Percentiles rank a stretch among this genome's conserved stretches.
Conservation (phyloP, 2,797 vertebrate species). For the Phrynocephalus forsythii region DNA sequence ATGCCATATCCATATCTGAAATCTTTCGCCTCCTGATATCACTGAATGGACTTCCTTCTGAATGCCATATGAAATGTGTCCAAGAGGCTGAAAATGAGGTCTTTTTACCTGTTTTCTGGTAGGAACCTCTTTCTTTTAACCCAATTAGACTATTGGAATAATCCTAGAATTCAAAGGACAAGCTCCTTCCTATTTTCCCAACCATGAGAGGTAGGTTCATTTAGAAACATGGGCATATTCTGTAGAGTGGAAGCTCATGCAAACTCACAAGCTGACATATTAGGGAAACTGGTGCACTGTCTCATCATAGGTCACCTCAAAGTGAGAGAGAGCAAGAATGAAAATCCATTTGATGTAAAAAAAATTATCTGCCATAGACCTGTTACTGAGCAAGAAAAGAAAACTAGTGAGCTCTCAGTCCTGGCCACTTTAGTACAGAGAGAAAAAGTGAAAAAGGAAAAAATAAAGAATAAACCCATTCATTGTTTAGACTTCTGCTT, state of each 20-base stretch:
- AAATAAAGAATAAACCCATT: constrained; percentile 13
- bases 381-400: constrained; percentile 67
- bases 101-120: not conserved
- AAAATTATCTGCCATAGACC: constrained; percentile 70
- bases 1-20: not conserved
- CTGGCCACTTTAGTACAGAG: constrained; percentile 66
- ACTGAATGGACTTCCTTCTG: not conserved
- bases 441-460: constrained; percentile 20
- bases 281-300: no score
- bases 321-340: no score
- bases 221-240: not conserved
- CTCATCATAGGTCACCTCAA: no score
- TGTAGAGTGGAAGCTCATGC: not conserved
- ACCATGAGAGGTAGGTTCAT: not conserved
- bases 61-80: not conserved
- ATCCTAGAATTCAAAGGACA: constrained; percentile 4
- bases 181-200: not conserved
- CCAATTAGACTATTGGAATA: not conserved
- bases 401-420: constrained; percentile 65
- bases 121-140: not conserved
- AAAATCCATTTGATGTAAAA: constrained; percentile 63
- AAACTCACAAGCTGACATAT: not conserved
- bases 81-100: not conserved
- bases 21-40: not conserved
- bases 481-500: constrained; percentile 7